phyloP scores from a whole-genome alignment of 37 sponge, comb jelly and placozoan species.

The Corticium candelabrum region DNA sequence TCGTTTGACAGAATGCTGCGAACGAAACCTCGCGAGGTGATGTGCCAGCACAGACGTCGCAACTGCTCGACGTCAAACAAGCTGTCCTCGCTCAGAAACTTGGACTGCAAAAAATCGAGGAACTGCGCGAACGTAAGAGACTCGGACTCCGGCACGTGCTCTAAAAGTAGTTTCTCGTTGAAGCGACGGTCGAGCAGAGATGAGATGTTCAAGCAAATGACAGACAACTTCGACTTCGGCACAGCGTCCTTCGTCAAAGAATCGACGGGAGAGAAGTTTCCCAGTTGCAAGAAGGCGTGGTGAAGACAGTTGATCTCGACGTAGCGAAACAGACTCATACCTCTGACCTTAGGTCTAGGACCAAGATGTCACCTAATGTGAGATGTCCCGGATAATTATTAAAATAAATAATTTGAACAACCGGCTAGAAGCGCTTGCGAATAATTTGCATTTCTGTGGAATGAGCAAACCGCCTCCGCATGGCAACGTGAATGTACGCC shows the following conservation, averaged over 20 bases:
- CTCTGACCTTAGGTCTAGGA: no score
- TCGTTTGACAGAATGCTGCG: background rate
- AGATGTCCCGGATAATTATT: no score
- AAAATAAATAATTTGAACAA: no score
- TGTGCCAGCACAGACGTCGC: background rate
- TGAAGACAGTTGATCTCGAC: background rate
- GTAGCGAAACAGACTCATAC: background rate
- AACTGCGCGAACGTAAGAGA: background rate
- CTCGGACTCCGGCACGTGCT: background rate
- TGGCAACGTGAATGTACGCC: no score
- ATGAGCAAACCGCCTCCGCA: no score
- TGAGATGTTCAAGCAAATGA: background rate
- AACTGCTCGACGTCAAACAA: background rate
- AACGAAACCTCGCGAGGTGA: background rate
- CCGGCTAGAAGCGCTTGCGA: no score
- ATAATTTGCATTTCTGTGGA: no score
- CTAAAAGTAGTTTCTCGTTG: background rate
- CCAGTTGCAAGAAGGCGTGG: background rate
- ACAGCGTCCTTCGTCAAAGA: background rate
- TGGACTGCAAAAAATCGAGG: background rate
- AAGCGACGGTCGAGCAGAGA: background rate
- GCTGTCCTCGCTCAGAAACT: background rate
- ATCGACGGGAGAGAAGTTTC: background rate
- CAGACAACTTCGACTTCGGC: background rate
- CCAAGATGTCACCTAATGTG: no score